phyloP scores from a whole-genome alignment of 2,888 invertebrate genomes.

The Pollenia griseotomentosa region DNA sequence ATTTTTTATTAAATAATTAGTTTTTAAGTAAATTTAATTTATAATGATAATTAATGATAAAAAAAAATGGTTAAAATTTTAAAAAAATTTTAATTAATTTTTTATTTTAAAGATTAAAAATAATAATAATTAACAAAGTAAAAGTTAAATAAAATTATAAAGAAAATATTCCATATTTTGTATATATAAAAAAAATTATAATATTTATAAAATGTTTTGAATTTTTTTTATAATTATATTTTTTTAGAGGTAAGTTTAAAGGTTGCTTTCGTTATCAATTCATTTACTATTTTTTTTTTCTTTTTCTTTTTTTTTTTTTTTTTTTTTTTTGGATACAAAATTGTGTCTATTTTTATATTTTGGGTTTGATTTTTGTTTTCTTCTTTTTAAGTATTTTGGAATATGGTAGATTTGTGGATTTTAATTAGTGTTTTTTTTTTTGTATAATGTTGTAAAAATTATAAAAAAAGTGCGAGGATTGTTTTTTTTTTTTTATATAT shows the following conservation, averaged over 20 bases:
- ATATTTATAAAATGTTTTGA: conserved; percentile 19
- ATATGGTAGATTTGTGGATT: conserved; percentile 44
- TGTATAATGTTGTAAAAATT: conserved; percentile 57
- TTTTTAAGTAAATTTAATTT: conserved; percentile 52
- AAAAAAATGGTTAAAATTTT: conserved; percentile 50
- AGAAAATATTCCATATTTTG: conserved; percentile 31
- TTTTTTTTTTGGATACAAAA: conserved; percentile 1
- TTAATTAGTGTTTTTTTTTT: conserved; percentile 22
- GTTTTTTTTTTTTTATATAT: conserved; percentile 35
- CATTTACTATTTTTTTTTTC: conserved; percentile 53
- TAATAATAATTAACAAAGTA: conserved; percentile 61
- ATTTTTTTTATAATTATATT: conserved; percentile 5
- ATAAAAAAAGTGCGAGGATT: conserved; percentile 68
- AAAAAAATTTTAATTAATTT: conserved; percentile 9
- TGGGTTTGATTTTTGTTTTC: conserved; percentile 16
- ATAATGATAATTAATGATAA: conserved; percentile 45
- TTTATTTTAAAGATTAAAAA: conserved; percentile 12
- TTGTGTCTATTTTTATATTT: conserved; percentile 34
- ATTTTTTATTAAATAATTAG: conserved; percentile 8
- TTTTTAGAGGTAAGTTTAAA: conserved; percentile 63
- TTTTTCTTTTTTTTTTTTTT: conserved; percentile 5
- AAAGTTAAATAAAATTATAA: conserved; percentile 49
- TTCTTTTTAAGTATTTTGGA: conserved; percentile 38
- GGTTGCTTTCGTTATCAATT: conserved; percentile 60
- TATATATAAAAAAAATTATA: conserved; percentile 16